phyloP scores from a whole-genome alignment of 1,140 invertebrate genomes.

The Drosophila grimshawi region DNA sequence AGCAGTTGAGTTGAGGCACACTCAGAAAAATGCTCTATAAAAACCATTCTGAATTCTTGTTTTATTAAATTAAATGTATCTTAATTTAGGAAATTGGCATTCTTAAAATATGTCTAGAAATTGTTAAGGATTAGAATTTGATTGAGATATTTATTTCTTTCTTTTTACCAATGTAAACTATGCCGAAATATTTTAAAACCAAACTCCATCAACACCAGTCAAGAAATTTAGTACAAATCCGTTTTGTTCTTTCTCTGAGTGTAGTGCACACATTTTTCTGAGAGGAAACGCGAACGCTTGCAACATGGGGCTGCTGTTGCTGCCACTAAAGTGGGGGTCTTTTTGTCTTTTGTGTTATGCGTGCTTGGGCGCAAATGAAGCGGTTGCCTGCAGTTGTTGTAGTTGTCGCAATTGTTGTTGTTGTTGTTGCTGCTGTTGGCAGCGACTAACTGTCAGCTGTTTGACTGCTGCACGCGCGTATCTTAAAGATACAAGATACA shows the following conservation, averaged over 20 bases:
- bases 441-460: conserved; percentile 61
- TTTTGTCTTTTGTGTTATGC: conserved; percentile 74
- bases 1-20: conserved; percentile 57
- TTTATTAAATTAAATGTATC: too few species aligned
- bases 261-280: too few species aligned
- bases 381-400: conserved; percentile 48
- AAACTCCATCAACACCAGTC: too few species aligned
- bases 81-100: too few species aligned
- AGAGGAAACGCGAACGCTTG: conserved; percentile 18
- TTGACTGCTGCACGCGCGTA: conserved; percentile 60
- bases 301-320: conserved; percentile 47
- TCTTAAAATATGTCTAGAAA: too few species aligned
- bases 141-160: too few species aligned
- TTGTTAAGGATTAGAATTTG: too few species aligned
- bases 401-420: not conserved
- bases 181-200: too few species aligned
- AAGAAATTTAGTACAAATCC: too few species aligned
- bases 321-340: conserved; percentile 43
- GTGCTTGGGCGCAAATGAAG: conserved; percentile 79
- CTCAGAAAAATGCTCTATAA: not conserved
- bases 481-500: conserved; percentile 69
- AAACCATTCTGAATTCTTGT: too few species aligned
- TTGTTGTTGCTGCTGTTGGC: not conserved
- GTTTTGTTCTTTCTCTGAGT: too few species aligned
- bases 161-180: too few species aligned